Evolutionary conservation across 2,113 vertebrate genomes (phyloP).

Genomic region (Larimichthys crocea): DNA sequence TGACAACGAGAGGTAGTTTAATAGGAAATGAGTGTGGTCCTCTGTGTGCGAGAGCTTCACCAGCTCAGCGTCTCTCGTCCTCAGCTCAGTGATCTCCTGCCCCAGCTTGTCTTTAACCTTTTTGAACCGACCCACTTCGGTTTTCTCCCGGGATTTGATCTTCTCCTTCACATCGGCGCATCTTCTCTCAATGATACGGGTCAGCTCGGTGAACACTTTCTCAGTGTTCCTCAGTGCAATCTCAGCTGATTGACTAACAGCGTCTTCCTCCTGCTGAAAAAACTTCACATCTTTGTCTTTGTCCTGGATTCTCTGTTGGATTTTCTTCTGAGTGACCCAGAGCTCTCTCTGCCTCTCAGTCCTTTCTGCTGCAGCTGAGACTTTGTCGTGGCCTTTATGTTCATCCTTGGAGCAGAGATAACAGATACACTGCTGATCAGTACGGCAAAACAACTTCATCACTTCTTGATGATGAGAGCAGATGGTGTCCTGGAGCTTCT

Average conservation of each 20-base stretch:
- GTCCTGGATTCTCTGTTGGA: conserved; percentile 15
- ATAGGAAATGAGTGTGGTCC: conserved; percentile 40
- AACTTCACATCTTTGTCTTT: conserved; percentile 24
- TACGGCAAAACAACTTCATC: conserved; percentile 48
- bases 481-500: conserved; percentile 18
- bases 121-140: not conserved
- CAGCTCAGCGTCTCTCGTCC: conserved; percentile 34
- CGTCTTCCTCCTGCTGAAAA: conserved; percentile 18
- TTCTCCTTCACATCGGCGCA: not conserved
- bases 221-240: conserved; percentile 13
- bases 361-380: conserved; percentile 16
- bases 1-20: not conserved
- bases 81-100: conserved; percentile 51
- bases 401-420: conserved; percentile 15
- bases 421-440: conserved; percentile 41
- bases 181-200: not conserved
- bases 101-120: not conserved
- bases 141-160: not conserved
- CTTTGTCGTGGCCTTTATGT: conserved; percentile 26
- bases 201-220: conserved; percentile 6
- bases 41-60: conserved; percentile 29
- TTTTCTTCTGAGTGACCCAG: no score
- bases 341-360: conserved; percentile 31
- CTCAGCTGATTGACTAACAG: conserved; percentile 24
- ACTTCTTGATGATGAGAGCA: conserved; percentile 32